A percentile compares a stretch with the other conserved stretches of the same genome.
Conservation (phyloP, 2,113 vertebrate genomes). For the Polypterus senegalus region DNA sequence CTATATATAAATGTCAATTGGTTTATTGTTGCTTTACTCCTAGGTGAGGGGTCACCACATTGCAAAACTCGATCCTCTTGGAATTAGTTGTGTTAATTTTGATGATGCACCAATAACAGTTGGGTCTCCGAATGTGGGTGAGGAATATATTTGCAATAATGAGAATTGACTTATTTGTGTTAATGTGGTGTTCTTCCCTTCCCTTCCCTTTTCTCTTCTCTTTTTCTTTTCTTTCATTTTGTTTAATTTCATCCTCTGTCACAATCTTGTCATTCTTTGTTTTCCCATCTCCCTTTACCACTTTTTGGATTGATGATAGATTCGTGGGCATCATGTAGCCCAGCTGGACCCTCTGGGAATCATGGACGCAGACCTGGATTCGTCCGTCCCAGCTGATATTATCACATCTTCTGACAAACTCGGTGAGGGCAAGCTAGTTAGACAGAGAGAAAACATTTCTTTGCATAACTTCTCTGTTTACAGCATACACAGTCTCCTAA, state of each 20-base stretch:
- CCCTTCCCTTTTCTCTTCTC: conserved; percentile 29
- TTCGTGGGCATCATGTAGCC: conserved; percentile 97
- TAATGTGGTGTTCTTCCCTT: conserved; percentile 43
- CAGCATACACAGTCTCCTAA: too few relatives aligned
- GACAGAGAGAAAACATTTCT: conserved; percentile 17
- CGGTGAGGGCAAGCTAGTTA: conserved; percentile 73
- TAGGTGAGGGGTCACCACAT: conserved; percentile 92
- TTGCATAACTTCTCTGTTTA: background rate
- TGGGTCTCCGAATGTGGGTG: conserved; percentile 77
- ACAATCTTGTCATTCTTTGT: conserved; percentile 14
- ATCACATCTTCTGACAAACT: conserved; percentile 97
- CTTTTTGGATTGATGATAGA: conserved; percentile 54
- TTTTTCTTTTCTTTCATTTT: conserved; percentile 13
- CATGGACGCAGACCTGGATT: conserved; percentile 98
- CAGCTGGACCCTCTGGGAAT: conserved; percentile 98
- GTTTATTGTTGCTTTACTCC: conserved; percentile 34
- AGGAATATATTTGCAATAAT: conserved; percentile 56
- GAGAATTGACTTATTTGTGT: conserved; percentile 27
- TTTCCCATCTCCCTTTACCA: conserved; percentile 12
- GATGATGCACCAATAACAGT: conserved; percentile 74
- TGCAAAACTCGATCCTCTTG: conserved; percentile 90
- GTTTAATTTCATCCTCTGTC: background rate
- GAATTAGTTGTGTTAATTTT: conserved; percentile 93
- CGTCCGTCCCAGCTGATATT: conserved; percentile 91
- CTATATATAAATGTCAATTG: background rate